A percentile compares a stretch with the other conserved stretches of the same genome.
phyloP scores from a whole-genome alignment of 2,113 vertebrate genomes.

The Dipodomys spectabilis region DNA sequence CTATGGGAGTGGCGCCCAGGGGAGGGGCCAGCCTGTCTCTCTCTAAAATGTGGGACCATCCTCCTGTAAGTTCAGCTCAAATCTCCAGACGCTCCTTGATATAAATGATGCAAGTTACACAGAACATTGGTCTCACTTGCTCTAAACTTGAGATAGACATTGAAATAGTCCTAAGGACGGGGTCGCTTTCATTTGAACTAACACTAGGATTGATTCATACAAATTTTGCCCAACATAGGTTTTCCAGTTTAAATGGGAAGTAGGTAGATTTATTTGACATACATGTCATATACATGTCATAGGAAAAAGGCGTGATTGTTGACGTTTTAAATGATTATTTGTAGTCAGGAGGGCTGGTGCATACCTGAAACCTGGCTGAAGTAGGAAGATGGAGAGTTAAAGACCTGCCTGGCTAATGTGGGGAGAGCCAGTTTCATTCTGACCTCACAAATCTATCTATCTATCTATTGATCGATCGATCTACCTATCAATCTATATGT shows the following conservation, averaged over 20 bases:
- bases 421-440: not conserved
- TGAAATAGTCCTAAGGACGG: not conserved
- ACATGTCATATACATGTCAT: not conserved
- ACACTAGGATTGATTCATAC: not conserved
- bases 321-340: conserved; percentile 31
- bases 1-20: not conserved
- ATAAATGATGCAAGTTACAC: not conserved
- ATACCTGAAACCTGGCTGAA: not conserved
- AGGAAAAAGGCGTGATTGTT: not conserved
- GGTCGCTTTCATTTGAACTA: conserved; percentile 20
- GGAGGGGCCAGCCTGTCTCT: rapidly evolving
- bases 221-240: not conserved
- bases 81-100: not conserved
- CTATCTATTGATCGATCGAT: too few species aligned
- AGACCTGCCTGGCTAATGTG: not conserved
- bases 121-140: not conserved
- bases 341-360: not conserved
- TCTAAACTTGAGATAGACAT: not conserved
- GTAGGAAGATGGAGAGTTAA: not conserved
- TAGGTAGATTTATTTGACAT: not conserved
- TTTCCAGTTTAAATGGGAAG: not conserved
- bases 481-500: too few species aligned
- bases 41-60: not conserved
- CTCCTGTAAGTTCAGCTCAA: not conserved
- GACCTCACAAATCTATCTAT: too few species aligned